Evolutionary conservation across 2,797 vertebrate species (phyloP), one percentile per base, ranked within the genome.

Genomic region (Enoplosus armatus): DNA sequence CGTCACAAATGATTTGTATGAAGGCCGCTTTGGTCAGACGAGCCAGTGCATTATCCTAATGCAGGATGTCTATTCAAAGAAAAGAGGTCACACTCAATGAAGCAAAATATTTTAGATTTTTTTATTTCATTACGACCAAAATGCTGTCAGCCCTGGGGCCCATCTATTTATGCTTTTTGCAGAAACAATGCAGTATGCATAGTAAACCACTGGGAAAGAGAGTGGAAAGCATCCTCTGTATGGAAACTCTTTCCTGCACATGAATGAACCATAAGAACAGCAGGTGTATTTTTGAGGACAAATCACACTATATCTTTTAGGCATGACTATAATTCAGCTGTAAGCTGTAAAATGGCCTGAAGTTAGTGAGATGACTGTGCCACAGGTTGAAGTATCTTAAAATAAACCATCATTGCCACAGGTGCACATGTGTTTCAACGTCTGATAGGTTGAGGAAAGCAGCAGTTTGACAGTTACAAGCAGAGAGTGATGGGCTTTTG

Each of bases 381-480:
- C 39, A 50, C 31, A 33, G 31, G 31, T 68, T 53, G 37, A 66
- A 33, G 10, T 24, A 16, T 68, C 67, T 56, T 67, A 24, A 75
- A 80, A 80, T 68, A 67, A 78, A 75, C 65, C 4, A 62, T 54
- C 35, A 20, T 29, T 75, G 45, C 85, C 84, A 79, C 82, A 85
- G 83, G 77, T 85, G 74, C 76, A 76, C 47, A 65, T 72, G 65
- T 71, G 62, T 69, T 73, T 78, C n/a, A 50, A 39, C 37, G 39
- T 48, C 35, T 60, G 48, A 64, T 15, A 51, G 64, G 45, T 43
- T 22, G 56, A 69, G 58, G 24, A 64, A 84, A 80, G 75, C 85
- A 80, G 39, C 59, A 55, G 68, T 72, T 85, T 85, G 88, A 91
- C 80, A 87, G 70, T 72, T 70, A 87, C 80, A 79, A 77, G 80